Evolutionary conservation across 2,888 invertebrate species (phyloP), one percentile per base, ranked within the genome.

Genomic region (Xylota sylvarum): DNA sequence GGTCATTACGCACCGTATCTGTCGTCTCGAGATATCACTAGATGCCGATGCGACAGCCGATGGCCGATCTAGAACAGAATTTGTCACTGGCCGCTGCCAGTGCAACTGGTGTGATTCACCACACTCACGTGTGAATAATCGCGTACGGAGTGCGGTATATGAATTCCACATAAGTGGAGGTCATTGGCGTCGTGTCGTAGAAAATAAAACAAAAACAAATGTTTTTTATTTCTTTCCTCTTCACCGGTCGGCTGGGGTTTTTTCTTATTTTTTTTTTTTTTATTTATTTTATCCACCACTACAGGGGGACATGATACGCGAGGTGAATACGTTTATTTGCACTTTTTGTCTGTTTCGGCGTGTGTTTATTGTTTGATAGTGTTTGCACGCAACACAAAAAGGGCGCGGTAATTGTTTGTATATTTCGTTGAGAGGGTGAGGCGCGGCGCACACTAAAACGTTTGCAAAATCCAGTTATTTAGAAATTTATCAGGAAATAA

Each of bases 41-140:
- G 23, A 23, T 23, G 23, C 23, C 23, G 3, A 23, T 23, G n/a
- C 37, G 40, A 12, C 6, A n/a, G n/a, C 40, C 23, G 23, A 23
- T 40, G 43, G 14, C 43, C 14, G 43, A 43, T 43, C 43, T 65
- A 48, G 43, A 43, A 30, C 30, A 17, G 40, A 43, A 43, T 9
- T 62, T 62, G 35, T 50, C 65, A 46, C 6, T 32, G 27, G 5
- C 40, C 23, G 46, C 30, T 69, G 69, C 37, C 40, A 56, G 4
- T 52, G 64, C 56, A 58, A 56, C 55, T 64, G 64, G 73, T 74
- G 72, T 82, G 82, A 77, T 67, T 78, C 82, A 70, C 70, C 77
- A 30, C 43, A 74, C 50, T 77, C 82, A 77, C 58, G 77, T 82
- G 82, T 77, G 69, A 70, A 76, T 70, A 82, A 70, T 76, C 69